Percentiles rank a stretch among this genome's conserved stretches.
Evolutionary conservation across 2,888 invertebrate genomes (phyloP).

Genomic region (Hipparchia sbordonii): DNA sequence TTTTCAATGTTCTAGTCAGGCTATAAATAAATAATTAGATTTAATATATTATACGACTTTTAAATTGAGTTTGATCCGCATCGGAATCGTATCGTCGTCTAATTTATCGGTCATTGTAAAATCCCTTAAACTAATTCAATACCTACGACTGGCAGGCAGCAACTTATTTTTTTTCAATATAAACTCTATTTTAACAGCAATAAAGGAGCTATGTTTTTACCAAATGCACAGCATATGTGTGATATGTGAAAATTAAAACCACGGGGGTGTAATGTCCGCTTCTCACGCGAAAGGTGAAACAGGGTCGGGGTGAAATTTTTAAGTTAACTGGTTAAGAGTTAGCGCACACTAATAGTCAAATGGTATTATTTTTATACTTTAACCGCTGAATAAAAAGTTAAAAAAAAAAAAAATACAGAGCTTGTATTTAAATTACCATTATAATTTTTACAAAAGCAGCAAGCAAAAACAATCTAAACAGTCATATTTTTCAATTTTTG

Average conservation of each 20-base stretch:
- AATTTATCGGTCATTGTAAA: conserved; percentile 14
- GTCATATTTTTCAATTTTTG: no score
- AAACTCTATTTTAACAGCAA: conserved; percentile 23
- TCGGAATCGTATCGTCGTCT: conserved; percentile 4
- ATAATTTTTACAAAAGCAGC: no score
- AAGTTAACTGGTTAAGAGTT: conserved; percentile 11
- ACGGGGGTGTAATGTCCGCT: conserved; percentile 52
- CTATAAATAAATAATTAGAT: no score
- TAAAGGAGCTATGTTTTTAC: conserved; percentile 27
- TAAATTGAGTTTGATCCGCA: not conserved
- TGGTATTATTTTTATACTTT: no score
- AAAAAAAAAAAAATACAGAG: no score
- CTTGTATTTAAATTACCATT: no score
- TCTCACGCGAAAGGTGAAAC: conserved; percentile 54
- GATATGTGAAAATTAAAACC: conserved; percentile 70
- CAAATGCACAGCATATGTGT: conserved; percentile 56
- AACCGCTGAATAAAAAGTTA: no score
- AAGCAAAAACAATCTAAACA: no score
- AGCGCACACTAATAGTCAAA: not conserved
- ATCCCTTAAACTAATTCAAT: not conserved
- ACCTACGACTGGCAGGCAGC: conserved; percentile 2
- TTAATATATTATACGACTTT: no score
- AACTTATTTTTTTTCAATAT: conserved; percentile 20
- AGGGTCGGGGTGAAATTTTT: conserved; percentile 41
- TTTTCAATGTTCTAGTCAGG: no score